Base-by-base conservation (phyloP, 2,888 invertebrate species). In the Dynastes hyllus region DNA sequence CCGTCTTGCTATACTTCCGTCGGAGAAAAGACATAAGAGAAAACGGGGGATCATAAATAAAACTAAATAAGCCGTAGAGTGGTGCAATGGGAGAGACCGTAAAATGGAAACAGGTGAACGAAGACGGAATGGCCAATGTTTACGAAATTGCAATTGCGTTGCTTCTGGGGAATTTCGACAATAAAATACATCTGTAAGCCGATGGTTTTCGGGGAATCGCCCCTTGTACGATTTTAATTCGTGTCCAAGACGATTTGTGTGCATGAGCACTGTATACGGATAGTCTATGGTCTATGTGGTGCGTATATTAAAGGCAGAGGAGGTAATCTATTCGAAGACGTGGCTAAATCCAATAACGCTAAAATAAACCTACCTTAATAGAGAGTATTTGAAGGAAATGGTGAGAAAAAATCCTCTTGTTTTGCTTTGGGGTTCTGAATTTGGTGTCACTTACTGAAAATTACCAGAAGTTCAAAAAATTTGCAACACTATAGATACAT, bases 61-160 rank as follows among this genome's bases (percentile, higher is more conserved):
- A 75, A 75, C 73, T 75, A 75, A 75, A 75, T 75, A 75, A 75
- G 73, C 76, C 76, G 76, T 67, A 76, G 67, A 67, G 78, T 80
- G 78, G 79, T 82, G 78, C 78, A 79, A 77, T 77, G 82, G 82
- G 80, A 66, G 80, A 66, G 80, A 82, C 84, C 84, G 82, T 85
- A 87, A 87, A 85, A 85, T 85, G 86, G 84, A 85, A 84, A 87
- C 87, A 87, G 87, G 87, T 87, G 87, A 87, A 86, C 84, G 85
- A 84, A 84, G 86, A 82, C 82, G 82, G 83, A 85, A 85, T 82
- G 83, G 84, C 83, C 84, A 84, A 86, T 85, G 85, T 86, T 85
- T 86, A 84, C 85, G 83, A 84, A 86, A 84, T 82, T 85, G 84
- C 85, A 85, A 86, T 86, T 86, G 85, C 84, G 61, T 40, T 22